Evolutionary conservation across 2,113 vertebrate genomes (phyloP), one percentile per base, ranked within the genome.

Genomic region (Podarcis raffonei): DNA sequence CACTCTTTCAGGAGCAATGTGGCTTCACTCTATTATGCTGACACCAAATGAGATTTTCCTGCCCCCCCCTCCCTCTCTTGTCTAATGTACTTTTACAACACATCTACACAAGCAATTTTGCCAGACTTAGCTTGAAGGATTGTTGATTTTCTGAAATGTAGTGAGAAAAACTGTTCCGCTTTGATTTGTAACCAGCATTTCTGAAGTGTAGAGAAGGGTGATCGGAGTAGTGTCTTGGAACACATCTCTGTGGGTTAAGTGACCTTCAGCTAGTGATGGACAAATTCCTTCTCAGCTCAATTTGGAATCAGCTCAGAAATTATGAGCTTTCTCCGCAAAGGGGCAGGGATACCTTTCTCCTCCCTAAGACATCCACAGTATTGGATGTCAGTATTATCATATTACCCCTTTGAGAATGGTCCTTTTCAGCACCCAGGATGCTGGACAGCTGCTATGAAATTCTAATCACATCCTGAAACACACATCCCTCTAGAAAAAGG

Each of bases 181-280:
- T 84, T 71, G 87, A 89, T 94, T 95, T 95, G 83, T 85, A 85
- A 94, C 88, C 81, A 81, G 89, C 89, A 94, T 87, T 69, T 91
- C 91, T 88, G 92, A 96, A 92, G 83, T 82, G 90, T 53, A 82
- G 25, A 88, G 90, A 89, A 0, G 0, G 88, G 91, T 85, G 79
- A 18, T 88, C 81, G 90, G 72, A 71, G 32, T 69, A 77, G 37
- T 25, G 2, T 90, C 91, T 92, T 66, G 72, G 48, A 91, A 92
- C 87, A 20, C 15, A 92, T 71, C 88, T n/a, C 5, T 87, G 57
- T 83, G 59, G 68, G 89, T 92, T 39, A 75, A 12, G 16, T 88
- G 15, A 25, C 62, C 77, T 79, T 85, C 57, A 92, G 6, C 76
- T 81, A 37, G 89, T 87, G n/a, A 87, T 35, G 42, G 48, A 23